phyloP scores from a whole-genome alignment of 2,888 invertebrate genomes.

The Arrhopalites spinosus region DNA sequence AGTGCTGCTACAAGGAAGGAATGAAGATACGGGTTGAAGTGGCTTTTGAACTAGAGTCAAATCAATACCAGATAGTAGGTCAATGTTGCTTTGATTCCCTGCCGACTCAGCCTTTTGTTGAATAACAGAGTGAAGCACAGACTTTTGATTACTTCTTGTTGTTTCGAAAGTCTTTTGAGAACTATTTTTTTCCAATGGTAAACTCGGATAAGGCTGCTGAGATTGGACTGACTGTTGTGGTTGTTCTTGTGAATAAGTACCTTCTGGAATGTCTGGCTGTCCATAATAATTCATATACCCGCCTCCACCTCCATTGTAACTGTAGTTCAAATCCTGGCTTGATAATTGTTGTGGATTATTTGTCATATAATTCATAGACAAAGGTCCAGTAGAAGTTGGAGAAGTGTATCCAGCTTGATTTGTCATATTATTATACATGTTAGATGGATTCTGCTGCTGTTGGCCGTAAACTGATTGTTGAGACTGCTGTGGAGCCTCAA shows the following conservation, averaged over 20 bases:
- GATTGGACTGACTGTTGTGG: slow-evolving; percentile 1
- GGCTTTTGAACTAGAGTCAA: slow-evolving; percentile 68
- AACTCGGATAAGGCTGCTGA: slow-evolving; percentile 2
- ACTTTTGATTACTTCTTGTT: slow-evolving; percentile 4
- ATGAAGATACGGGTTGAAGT: slow-evolving; percentile 64
- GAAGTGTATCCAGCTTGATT: neutral
- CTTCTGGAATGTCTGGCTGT: neutral
- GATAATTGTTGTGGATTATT: neutral
- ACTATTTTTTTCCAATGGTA: slow-evolving; percentile 10
- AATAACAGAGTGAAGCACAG: neutral
- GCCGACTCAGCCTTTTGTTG: neutral
- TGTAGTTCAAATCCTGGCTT: neutral
- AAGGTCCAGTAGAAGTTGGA: neutral
- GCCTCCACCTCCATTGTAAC: neutral
- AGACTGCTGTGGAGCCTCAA: neutral
- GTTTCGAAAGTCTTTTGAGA: neutral
- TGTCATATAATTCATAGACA: neutral
- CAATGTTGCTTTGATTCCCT: slow-evolving; percentile 63
- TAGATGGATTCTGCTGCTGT: neutral
- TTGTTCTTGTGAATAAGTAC: slow-evolving; percentile 6
- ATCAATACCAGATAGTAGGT: slow-evolving; percentile 77
- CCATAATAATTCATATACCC: slow-evolving; percentile 7
- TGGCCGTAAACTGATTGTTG: neutral
- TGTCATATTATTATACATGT: neutral
- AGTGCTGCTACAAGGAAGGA: slow-evolving; percentile 58